Conservation (phyloP, 2,888 invertebrate species). For the Hemithea aestivaria region DNA sequence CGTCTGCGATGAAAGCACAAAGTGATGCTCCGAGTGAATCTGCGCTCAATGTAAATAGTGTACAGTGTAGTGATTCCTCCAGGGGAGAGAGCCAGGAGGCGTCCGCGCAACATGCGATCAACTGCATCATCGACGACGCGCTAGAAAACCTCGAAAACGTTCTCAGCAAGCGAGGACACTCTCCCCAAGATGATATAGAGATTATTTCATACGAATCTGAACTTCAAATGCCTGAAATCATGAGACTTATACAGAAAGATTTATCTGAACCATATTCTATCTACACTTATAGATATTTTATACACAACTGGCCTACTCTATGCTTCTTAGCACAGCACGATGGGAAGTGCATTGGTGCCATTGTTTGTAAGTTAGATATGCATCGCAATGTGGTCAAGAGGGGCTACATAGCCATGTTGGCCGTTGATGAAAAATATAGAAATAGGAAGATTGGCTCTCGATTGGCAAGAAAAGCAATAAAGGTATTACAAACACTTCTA, state of each 20-base stretch:
- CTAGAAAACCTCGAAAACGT: constrained; percentile 44
- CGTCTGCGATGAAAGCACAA: constrained; percentile 42
- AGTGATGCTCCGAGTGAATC: constrained; percentile 40
- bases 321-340: constrained; percentile 97
- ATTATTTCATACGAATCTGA: constrained; percentile 91
- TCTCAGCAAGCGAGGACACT: constrained; percentile 39
- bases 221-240: constrained; percentile 98
- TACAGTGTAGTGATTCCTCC: constrained; percentile 56
- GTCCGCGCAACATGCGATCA: constrained; percentile 34
- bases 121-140: constrained; percentile 42
- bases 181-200: constrained; percentile 54
- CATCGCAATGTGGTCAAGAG: constrained; percentile 93
- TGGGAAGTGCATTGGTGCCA: constrained; percentile 95
- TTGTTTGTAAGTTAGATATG: constrained; percentile 98
- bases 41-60: constrained; percentile 61
- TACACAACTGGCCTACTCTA: constrained; percentile 99
- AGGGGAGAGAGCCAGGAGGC: constrained; percentile 34
- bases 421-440: constrained; percentile 96
- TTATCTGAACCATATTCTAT: constrained; percentile 99
- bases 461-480: constrained; percentile 88
- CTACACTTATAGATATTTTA: constrained; percentile 99
- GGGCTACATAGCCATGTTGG: constrained; percentile 99
- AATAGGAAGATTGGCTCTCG: constrained; percentile 95
- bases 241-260: constrained; percentile 99
- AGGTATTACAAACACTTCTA: constrained; percentile 59